Conservation (phyloP, 2,113 vertebrate species). For the Passerina amoena region DNA sequence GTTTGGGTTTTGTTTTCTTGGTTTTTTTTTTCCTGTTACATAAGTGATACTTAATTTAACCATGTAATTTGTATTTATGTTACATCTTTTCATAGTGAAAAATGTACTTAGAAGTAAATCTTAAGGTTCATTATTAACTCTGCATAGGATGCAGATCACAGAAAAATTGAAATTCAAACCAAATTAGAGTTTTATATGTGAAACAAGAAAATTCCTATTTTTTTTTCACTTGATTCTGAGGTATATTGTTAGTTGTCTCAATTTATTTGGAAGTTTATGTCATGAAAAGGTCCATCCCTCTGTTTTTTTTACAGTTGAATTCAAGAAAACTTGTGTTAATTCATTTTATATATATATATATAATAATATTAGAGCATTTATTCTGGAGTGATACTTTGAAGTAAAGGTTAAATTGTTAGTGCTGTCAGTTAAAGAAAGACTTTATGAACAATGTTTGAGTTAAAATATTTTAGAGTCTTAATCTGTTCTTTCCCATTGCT, state of each 20-base stretch:
- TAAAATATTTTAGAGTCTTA: not conserved
- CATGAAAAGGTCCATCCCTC: not conserved
- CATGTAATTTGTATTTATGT: not conserved
- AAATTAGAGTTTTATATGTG: not conserved
- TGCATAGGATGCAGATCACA: not conserved
- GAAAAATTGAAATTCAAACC: not conserved
- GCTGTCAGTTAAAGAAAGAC: not conserved
- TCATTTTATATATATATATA: not conserved
- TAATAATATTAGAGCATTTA: not conserved
- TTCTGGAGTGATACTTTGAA: not conserved
- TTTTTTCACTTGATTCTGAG: not conserved
- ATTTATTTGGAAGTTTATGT: not conserved
- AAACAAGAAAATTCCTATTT: not conserved
- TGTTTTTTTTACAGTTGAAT: not conserved
- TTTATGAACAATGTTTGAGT: not conserved
- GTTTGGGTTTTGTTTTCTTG: not conserved
- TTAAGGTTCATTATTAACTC: not conserved
- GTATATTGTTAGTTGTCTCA: not conserved
- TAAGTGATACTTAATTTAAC: not conserved
- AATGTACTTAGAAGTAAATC: not conserved
- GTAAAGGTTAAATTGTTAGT: not conserved
- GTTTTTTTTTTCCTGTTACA: fast-evolving
- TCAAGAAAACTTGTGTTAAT: not conserved
- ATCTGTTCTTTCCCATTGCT: not conserved
- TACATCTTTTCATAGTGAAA: not conserved